Percentiles rank a stretch among this genome's conserved stretches.
These are phyloP conservation scores for Drosophila longiperda DNA, from an alignment of 2,888 invertebrate genomes.

Conservation along the genomic window DNA sequence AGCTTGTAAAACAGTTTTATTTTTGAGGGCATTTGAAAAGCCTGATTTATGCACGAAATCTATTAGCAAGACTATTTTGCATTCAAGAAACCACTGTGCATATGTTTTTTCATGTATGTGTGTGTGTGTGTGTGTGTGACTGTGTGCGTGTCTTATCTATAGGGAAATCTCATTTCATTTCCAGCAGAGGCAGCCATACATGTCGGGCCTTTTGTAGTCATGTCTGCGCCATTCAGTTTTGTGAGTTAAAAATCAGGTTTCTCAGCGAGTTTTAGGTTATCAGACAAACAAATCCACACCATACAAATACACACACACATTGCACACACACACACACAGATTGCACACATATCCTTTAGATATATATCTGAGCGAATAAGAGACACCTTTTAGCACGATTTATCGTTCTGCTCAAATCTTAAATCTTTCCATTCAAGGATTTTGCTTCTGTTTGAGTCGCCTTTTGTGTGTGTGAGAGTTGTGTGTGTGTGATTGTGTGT, in stretches of 20 bases:
- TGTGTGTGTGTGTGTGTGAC: constrained; percentile 22
- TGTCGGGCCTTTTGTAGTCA: constrained; percentile 44
- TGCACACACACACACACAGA: not conserved
- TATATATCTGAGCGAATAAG: constrained; percentile 50
- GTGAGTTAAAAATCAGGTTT: constrained; percentile 78
- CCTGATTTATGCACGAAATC: not conserved
- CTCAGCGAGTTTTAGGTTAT: constrained; percentile 67
- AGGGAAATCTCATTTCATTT: constrained; percentile 76
- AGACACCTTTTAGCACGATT: constrained; percentile 77
- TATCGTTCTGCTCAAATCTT: constrained; percentile 72
- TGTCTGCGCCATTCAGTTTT: constrained; percentile 60
- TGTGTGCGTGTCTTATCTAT: constrained; percentile 56
- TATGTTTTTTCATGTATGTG: constrained; percentile 8
- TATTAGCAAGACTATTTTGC: not conserved
- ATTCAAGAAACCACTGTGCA: constrained; percentile 2
- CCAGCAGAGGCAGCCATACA: constrained; percentile 53
- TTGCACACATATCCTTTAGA: constrained; percentile 10
- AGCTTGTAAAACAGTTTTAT: not conserved
- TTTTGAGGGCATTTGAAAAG: not conserved
- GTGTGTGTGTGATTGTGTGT: constrained; percentile 12
- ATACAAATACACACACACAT: constrained; percentile 22
- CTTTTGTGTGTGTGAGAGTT: constrained; percentile 22
- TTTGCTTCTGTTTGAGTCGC: constrained; percentile 40
- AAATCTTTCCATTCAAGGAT: constrained; percentile 61
- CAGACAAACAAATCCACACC: constrained; percentile 63